Conservation (phyloP, 2,113 vertebrate species). For the Apistogramma diplotaenia region DNA sequence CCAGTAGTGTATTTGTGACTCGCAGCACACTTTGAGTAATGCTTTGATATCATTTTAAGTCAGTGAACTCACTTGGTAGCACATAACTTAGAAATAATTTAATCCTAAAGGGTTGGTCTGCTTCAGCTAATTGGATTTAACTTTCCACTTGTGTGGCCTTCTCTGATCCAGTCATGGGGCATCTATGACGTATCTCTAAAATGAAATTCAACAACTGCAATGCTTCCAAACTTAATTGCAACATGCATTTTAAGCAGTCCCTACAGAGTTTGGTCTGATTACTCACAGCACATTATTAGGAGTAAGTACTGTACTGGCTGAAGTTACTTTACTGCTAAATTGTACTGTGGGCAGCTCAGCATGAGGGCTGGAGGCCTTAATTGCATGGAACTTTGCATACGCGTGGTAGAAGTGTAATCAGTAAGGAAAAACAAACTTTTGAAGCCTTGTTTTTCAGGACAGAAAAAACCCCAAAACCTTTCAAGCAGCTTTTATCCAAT, state of each 20-base stretch:
- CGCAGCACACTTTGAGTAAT: not conserved
- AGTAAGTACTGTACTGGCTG: not conserved
- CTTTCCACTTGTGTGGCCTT: conserved; percentile 44
- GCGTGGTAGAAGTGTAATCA: not conserved
- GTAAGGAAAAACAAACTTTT: not conserved
- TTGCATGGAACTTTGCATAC: not conserved
- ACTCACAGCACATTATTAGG: conserved; percentile 7
- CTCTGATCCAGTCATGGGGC: conserved; percentile 50
- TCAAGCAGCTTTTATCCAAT: not conserved
- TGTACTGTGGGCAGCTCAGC: not conserved
- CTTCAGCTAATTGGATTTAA: conserved; percentile 54
- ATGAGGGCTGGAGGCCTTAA: not conserved
- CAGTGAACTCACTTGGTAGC: conserved; percentile 11
- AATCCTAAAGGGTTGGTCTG: conserved; percentile 7
- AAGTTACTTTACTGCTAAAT: not conserved
- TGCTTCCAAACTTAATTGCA: not conserved
- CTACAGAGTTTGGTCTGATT: not conserved
- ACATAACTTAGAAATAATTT: conserved; percentile 37
- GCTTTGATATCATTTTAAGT: not conserved
- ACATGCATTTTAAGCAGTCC: conserved; percentile 17
- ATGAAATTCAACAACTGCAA: not conserved
- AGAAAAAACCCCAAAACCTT: not conserved
- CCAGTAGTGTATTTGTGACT: not conserved
- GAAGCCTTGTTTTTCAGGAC: not conserved
- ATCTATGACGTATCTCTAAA: conserved; percentile 25